phyloP scores from a whole-genome alignment of 1,140 invertebrate genomes.

The Linepithema humile region DNA sequence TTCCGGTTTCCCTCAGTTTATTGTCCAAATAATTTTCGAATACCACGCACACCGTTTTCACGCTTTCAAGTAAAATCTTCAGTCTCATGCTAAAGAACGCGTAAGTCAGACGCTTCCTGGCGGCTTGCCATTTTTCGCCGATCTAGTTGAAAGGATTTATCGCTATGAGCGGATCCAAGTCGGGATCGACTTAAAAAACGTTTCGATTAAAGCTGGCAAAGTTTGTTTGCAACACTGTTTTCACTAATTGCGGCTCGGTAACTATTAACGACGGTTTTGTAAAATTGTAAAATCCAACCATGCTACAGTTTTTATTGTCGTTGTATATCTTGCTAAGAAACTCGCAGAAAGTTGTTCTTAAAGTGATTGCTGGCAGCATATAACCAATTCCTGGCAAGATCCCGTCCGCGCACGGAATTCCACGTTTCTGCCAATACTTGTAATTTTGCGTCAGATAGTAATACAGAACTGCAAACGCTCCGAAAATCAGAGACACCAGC shows the following conservation, averaged over 20 bases:
- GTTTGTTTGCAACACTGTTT: constrained; percentile 72
- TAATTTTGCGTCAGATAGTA: constrained; percentile 15
- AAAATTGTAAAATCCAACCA: constrained; percentile 73
- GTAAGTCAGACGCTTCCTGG: constrained; percentile 43
- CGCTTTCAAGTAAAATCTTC: constrained; percentile 35
- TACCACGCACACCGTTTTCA: constrained; percentile 38
- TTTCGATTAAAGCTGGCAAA: constrained; percentile 72
- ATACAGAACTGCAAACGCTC: neutral
- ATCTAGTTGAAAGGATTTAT: constrained; percentile 72
- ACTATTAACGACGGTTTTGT: constrained; percentile 69
- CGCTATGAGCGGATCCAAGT: constrained; percentile 64
- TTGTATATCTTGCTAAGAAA: constrained; percentile 65
- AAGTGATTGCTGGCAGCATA: constrained; percentile 41
- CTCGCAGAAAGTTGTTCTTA: constrained; percentile 50
- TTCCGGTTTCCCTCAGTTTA: constrained; percentile 25
- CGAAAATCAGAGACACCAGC: neutral
- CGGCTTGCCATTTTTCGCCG: constrained; percentile 63
- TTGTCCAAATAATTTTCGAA: constrained; percentile 53
- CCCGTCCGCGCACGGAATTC: constrained; percentile 77
- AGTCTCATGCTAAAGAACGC: constrained; percentile 65
- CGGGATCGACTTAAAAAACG: constrained; percentile 5
- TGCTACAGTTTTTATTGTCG: constrained; percentile 37
- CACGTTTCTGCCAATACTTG: constrained; percentile 81
- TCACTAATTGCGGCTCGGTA: constrained; percentile 75
- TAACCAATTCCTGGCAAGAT: constrained; percentile 72